Evolutionary conservation across 2,888 invertebrate genomes (phyloP).

Genomic region (Drosophila stalkeri): DNA sequence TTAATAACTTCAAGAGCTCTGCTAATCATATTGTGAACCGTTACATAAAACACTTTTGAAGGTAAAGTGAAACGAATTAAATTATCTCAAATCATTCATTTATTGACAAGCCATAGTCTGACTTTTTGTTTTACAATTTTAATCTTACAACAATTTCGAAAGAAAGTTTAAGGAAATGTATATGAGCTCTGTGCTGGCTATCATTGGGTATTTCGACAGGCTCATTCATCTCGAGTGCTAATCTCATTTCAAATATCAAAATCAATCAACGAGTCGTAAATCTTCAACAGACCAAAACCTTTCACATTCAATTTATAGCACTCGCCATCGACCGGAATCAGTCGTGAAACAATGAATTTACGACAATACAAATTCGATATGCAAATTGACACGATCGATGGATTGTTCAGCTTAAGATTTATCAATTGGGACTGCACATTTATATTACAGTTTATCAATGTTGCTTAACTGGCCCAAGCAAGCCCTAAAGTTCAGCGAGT

Average conservation of each 20-base stretch:
- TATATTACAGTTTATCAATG: slow-evolving; percentile 19
- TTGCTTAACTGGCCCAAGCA: slow-evolving; percentile 16
- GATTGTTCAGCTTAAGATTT: slow-evolving; percentile 21
- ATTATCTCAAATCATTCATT: background rate
- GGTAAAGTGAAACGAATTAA: background rate
- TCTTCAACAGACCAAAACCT: slow-evolving; percentile 13
- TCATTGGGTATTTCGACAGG: slow-evolving; percentile 7
- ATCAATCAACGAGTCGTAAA: slow-evolving; percentile 30
- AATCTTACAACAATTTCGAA: background rate
- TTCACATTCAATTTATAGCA: slow-evolving; percentile 40
- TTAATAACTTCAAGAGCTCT: background rate
- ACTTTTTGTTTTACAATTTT: too few species aligned
- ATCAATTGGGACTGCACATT: slow-evolving; percentile 33
- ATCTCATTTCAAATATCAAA: slow-evolving; percentile 16
- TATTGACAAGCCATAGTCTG: background rate
- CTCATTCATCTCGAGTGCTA: slow-evolving; percentile 8
- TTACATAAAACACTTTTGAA: background rate
- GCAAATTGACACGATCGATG: slow-evolving; percentile 37
- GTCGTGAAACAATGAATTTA: slow-evolving; percentile 35
- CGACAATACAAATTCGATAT: slow-evolving; percentile 25
- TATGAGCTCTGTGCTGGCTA: background rate
- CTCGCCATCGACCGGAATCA: slow-evolving; percentile 25
- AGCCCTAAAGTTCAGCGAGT: background rate
- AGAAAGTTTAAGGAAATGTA: background rate
- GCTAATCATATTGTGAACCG: background rate